Conservation (phyloP, 1,140 invertebrate genomes). For the Micrasema minimum region DNA sequence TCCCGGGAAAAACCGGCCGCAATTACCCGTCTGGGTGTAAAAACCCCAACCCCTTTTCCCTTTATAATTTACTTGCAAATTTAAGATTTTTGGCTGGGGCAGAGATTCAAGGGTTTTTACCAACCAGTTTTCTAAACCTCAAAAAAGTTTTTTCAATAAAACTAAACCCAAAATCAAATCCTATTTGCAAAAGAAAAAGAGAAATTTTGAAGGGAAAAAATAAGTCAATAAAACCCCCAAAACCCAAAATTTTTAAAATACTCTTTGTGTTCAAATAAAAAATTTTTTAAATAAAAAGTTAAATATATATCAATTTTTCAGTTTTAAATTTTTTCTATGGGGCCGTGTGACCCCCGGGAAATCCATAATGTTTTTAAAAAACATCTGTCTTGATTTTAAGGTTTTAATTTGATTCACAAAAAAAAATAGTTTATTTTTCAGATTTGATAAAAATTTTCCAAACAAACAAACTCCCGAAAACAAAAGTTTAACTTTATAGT, state of each 20-base stretch:
- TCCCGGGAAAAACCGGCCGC: neutral
- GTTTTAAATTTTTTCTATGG: too few species aligned
- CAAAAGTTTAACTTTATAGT: conserved; percentile 80
- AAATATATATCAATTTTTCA: too few species aligned
- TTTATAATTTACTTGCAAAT: conserved; percentile 58
- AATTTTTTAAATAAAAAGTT: too few species aligned
- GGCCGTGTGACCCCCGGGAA: too few species aligned
- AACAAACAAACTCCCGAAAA: conserved; percentile 75
- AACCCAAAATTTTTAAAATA: too few species aligned
- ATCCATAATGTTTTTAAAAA: too few species aligned
- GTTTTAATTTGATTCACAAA: too few species aligned
- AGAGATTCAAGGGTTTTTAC: conserved; percentile 72
- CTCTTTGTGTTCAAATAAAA: too few species aligned
- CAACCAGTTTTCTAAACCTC: conserved; percentile 82
- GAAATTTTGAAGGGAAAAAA: conserved; percentile 81
- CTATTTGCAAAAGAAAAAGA: conserved; percentile 78
- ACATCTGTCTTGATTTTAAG: too few species aligned
- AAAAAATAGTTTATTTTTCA: conserved; percentile 66
- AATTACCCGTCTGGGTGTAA: conserved; percentile 57
- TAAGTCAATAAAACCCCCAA: too few species aligned
- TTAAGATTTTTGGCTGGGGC: conserved; percentile 73
- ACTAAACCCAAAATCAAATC: conserved; percentile 72
- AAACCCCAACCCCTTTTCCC: conserved; percentile 57
- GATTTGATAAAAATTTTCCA: conserved; percentile 80
- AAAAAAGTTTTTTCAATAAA: conserved; percentile 71